Evolutionary conservation across 2,113 vertebrate genomes (phyloP).

Genomic region (Chaetorhynchus papuensis): DNA sequence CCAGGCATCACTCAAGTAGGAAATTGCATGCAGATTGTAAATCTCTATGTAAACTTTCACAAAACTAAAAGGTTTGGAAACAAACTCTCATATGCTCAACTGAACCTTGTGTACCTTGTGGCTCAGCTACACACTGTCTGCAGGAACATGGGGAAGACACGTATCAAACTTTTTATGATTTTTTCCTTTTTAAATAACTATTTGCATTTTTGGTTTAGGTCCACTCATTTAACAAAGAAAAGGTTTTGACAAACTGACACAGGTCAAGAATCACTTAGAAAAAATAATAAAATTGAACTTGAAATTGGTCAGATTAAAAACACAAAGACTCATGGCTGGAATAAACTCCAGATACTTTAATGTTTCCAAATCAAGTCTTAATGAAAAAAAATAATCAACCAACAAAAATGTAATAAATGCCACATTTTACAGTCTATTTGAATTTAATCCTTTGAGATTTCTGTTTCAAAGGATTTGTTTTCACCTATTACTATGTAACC

Average conservation of each 20-base stretch:
- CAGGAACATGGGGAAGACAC: neutral
- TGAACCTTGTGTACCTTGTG: rapidly evolving
- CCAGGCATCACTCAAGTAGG: neutral
- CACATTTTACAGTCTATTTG: neutral
- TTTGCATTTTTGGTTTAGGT: neutral
- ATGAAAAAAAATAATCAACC: neutral
- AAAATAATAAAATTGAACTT: neutral
- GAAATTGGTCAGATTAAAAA: neutral
- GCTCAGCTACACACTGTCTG: neutral
- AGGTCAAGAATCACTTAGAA: neutral
- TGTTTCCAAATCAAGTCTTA: neutral
- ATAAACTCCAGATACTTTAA: neutral
- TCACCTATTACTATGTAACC: neutral
- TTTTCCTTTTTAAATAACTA: neutral
- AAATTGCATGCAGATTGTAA: neutral
- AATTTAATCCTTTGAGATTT: neutral
- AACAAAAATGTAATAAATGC: neutral
- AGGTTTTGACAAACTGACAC: neutral
- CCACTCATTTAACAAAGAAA: neutral
- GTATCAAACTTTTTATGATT: rapidly evolving
- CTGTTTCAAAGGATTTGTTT: neutral
- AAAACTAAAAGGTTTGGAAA: neutral
- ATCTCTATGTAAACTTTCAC: neutral
- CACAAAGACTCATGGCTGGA: neutral
- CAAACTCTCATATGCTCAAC: neutral